Percentiles rank a stretch among this genome's conserved stretches.
Evolutionary conservation across 1,140 invertebrate genomes (phyloP).

Genomic region (Linepithema humile): DNA sequence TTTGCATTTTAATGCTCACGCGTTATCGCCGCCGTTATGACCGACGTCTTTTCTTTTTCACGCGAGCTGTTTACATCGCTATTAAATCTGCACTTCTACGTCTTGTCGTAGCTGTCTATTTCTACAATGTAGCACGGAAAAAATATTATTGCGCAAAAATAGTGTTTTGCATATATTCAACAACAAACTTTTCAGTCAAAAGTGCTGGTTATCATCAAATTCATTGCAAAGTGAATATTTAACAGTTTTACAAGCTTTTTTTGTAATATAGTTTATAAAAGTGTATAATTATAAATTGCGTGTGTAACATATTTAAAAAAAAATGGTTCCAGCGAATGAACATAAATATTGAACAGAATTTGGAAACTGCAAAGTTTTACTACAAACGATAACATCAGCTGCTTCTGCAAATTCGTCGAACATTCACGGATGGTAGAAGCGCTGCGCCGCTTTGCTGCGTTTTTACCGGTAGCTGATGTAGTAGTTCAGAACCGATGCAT

Average conservation of each 20-base stretch:
- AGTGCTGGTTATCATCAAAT: not conserved
- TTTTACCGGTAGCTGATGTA: constrained; percentile 49
- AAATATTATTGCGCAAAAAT: not conserved
- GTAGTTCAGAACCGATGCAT: not conserved
- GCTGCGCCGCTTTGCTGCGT: constrained; percentile 8
- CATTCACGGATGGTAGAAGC: constrained; percentile 58
- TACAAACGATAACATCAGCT: constrained; percentile 27
- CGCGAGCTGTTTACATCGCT: not conserved
- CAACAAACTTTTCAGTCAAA: not conserved
- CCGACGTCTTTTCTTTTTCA: not conserved
- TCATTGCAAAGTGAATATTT: not conserved
- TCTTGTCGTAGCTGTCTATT: not conserved
- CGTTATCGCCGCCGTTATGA: not conserved
- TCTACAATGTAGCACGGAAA: not conserved
- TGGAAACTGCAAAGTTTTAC: not conserved
- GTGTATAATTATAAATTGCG: not conserved
- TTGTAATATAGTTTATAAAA: not conserved
- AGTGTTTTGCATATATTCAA: not conserved
- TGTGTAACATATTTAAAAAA: not conserved
- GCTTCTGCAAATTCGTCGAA: not conserved
- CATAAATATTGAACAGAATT: no score
- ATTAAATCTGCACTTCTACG: not conserved
- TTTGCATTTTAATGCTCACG: constrained; percentile 63
- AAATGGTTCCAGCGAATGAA: not conserved
- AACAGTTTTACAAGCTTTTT: not conserved